A percentile compares a stretch with the other conserved stretches of the same genome.
Evolutionary conservation across 2,113 vertebrate genomes (phyloP).

Genomic region (Limanda limanda): DNA sequence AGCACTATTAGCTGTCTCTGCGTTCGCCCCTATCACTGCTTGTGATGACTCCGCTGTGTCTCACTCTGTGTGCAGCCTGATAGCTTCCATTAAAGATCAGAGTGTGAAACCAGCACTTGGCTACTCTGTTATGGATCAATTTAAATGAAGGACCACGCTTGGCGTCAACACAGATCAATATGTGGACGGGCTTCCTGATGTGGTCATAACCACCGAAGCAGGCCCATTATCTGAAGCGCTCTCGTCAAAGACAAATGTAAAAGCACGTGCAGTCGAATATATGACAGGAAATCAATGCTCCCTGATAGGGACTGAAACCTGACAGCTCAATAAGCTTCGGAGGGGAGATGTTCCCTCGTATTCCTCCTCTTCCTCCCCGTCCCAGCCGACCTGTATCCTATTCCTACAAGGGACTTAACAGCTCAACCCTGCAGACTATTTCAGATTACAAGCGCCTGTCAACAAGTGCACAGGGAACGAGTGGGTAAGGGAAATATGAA

Average conservation of each 20-base stretch:
- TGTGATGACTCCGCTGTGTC: slow-evolving; percentile 18
- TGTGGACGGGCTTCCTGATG: slow-evolving; percentile 57
- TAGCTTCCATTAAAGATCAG: slow-evolving; percentile 58
- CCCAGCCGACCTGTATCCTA: slow-evolving; percentile 34
- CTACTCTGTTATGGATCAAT: slow-evolving; percentile 57
- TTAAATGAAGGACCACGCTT: slow-evolving; percentile 56
- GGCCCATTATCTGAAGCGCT: slow-evolving; percentile 42
- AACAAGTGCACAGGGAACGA: slow-evolving; percentile 52
- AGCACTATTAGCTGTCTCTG: slow-evolving; percentile 21
- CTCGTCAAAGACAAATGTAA: slow-evolving; percentile 43
- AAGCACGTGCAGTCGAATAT: slow-evolving; percentile 37
- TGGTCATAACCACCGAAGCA: slow-evolving; percentile 56
- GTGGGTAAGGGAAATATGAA: slow-evolving; percentile 26
- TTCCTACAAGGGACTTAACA: slow-evolving; percentile 64
- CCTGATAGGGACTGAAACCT: slow-evolving; percentile 63
- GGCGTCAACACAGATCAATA: slow-evolving; percentile 72
- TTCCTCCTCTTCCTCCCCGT: slow-evolving; percentile 11
- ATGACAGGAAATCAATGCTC: slow-evolving; percentile 74
- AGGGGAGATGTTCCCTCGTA: slow-evolving; percentile 43
- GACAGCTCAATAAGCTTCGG: slow-evolving; percentile 76
- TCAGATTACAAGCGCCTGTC: slow-evolving; percentile 69
- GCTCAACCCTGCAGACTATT: slow-evolving; percentile 62
- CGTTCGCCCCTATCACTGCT: slow-evolving; percentile 13
- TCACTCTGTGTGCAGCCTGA: slow-evolving; percentile 5
- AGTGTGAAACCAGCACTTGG: slow-evolving; percentile 53